Percentiles rank a stretch among this genome's conserved stretches.
Evolutionary conservation across 2,797 vertebrate species (phyloP).

Genomic region (Lagorchestes hirsutus): DNA sequence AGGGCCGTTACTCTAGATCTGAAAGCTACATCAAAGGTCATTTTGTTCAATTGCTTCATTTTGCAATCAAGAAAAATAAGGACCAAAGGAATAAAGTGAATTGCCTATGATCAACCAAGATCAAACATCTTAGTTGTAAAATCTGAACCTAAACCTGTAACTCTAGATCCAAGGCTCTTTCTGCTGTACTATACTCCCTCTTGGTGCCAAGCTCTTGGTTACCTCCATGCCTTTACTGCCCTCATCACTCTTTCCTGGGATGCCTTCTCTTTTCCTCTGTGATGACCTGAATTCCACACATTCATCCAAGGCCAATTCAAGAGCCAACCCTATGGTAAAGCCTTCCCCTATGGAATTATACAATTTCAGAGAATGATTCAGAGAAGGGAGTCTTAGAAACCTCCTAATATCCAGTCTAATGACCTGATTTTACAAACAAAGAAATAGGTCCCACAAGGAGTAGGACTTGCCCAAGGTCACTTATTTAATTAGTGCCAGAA

Average conservation of each 20-base stretch:
- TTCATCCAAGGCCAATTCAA: background rate
- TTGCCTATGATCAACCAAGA: background rate
- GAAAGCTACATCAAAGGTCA: background rate
- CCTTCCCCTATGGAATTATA: background rate
- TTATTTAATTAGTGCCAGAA: background rate
- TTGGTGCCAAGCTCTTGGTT: background rate
- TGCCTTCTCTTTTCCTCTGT: background rate
- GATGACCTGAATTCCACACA: background rate
- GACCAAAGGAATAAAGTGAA: background rate
- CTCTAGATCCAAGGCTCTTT: background rate
- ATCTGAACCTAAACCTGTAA: background rate
- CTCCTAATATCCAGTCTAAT: background rate
- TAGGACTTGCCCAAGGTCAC: background rate
- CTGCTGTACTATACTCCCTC: background rate
- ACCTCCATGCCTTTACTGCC: background rate
- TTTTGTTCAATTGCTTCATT: background rate
- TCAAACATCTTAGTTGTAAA: background rate
- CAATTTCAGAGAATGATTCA: background rate
- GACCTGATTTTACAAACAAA: background rate
- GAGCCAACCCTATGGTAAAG: background rate
- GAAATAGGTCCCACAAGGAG: background rate
- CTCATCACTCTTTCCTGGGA: background rate
- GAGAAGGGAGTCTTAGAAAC: background rate
- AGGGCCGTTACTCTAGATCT: background rate
- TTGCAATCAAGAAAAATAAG: background rate